Evolutionary conservation across 2,113 vertebrate genomes (phyloP).

Genomic region (Cryptomyrus ogoouensis): DNA sequence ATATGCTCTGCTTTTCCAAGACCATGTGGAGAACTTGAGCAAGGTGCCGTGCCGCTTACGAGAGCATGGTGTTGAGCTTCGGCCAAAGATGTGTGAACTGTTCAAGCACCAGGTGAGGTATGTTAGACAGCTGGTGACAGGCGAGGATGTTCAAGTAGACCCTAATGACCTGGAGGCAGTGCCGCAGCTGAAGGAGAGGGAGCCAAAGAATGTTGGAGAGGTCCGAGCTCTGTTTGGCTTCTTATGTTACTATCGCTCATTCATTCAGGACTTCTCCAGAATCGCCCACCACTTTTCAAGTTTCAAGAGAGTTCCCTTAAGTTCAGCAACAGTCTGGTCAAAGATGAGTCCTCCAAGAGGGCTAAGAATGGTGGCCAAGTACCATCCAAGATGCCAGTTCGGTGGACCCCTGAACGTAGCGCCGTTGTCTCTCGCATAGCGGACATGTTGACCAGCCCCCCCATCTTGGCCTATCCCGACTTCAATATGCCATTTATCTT

Average conservation of each 20-base stretch:
- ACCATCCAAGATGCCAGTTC: background rate
- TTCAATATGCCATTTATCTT: too few relatives aligned
- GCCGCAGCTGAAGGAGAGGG: too few relatives aligned
- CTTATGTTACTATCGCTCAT: background rate
- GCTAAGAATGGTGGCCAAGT: background rate
- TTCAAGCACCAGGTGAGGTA: too few relatives aligned
- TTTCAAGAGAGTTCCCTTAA: background rate
- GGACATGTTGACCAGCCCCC: too few relatives aligned
- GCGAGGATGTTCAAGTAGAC: too few relatives aligned
- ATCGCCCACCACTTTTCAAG: background rate
- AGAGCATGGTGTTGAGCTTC: background rate
- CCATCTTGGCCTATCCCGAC: too few relatives aligned
- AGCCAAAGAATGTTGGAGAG: background rate
- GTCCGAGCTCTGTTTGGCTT: background rate
- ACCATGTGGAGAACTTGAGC: background rate
- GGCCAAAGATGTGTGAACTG: background rate
- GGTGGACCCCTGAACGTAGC: background rate
- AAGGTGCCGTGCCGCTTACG: background rate
- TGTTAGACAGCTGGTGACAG: too few relatives aligned
- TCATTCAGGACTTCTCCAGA: background rate
- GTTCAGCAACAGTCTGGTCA: background rate
- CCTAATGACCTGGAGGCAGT: too few relatives aligned
- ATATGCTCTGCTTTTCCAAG: too few relatives aligned
- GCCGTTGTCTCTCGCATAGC: background rate
- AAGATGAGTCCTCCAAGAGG: background rate